Base-by-base conservation (phyloP, 2,797 vertebrate species). In the Pelobates cultripes region DNA sequence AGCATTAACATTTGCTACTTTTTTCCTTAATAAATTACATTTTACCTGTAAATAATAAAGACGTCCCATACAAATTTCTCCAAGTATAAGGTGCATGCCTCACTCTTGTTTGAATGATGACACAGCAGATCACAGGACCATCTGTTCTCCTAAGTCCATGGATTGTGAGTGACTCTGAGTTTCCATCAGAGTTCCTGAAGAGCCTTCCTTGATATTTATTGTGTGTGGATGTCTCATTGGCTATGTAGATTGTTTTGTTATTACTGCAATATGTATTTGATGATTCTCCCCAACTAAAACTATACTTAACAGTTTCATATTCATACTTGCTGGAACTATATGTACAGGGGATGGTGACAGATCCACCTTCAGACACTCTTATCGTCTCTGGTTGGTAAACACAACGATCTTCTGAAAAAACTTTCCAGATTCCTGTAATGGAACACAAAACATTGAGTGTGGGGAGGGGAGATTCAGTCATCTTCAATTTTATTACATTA, bases 81-180 rank as follows among this genome's bases (percentile, higher is more conserved):
- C 63, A 66, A 15, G 13, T 28, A 7, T 66, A 28, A 2, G n/a
- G 47, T 51, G 47, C 5, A 10, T 51, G 3, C 5, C 10, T 51
- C 47, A 6, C 10, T 51, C 47, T 5, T 6, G 10, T 6, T 10
- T 51, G 47, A 51, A 51, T 51, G 3, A 51, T 43, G 3, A 6
- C 7, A 15, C 69, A 71, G 69, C 69, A 71, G 69, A 71, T n/a
- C 15, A 71, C 44, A 47, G 69, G 69, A 47, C 69, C 69, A 7
- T 71, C 69, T n/a, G 69, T 71, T 17, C 7, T 44, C 8, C 44
- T 51, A 43, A 71, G 69, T 15, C 10, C 4, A 3, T 71, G 69
- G 43, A 71, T 71, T 13, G 6, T 71, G 44, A 71, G n/a, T 47
- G 10, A 43, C 43, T 47, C 7, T 13, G 44, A 13, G 7, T 8